Evolutionary conservation across 2,888 invertebrate species (phyloP).

Genomic region (Eupithecia subfuscata): DNA sequence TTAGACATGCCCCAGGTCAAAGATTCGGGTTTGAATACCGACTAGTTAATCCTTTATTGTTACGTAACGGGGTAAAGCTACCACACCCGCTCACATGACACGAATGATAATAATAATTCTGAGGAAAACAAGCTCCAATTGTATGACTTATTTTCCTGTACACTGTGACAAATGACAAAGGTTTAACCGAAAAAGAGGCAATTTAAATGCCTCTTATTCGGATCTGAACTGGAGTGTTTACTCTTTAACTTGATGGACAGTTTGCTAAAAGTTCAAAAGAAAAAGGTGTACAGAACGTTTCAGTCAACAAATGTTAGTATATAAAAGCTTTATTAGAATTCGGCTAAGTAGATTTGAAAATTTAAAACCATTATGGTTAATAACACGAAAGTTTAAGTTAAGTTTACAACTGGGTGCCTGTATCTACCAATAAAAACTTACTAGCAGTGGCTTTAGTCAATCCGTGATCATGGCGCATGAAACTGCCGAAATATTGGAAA

Average conservation of each 20-base stretch:
- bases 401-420: too few species aligned
- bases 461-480: too few species aligned
- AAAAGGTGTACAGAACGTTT: background rate
- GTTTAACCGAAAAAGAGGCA: background rate
- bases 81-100: background rate
- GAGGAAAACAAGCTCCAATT: background rate
- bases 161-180: background rate
- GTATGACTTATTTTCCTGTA: background rate
- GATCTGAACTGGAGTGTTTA: background rate
- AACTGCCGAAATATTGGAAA: too few species aligned
- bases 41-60: background rate
- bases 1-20: slow-evolving; percentile 1
- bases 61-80: background rate
- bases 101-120: background rate
- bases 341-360: too few species aligned
- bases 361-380: too few species aligned
- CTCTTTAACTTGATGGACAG: background rate
- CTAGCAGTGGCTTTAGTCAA: too few species aligned
- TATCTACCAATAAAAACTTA: too few species aligned
- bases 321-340: background rate
- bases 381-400: too few species aligned
- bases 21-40: background rate
- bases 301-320: background rate
- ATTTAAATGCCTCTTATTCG: background rate
- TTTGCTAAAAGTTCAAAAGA: background rate